A percentile compares a stretch with the other conserved stretches of the same genome.
Conservation (phyloP, 1,140 invertebrate genomes). For the Scaptomyza montana region DNA sequence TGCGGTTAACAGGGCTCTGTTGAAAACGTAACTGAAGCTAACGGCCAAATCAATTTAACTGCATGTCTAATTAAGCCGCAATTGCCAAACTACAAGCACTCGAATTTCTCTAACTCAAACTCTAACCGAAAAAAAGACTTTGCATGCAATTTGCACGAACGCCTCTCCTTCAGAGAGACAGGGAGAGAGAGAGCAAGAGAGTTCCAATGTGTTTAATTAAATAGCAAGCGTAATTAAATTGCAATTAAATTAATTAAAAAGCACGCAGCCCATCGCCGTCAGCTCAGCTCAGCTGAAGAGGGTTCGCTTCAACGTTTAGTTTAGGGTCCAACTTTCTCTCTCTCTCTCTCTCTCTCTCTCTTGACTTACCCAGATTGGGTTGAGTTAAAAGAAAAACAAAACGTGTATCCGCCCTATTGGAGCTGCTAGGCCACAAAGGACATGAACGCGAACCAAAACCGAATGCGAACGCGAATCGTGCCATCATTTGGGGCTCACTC, state of each 20-base stretch:
- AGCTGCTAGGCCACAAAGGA: slow-evolving; percentile 16
- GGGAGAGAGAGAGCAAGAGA: too few relatives aligned
- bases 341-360: background rate
- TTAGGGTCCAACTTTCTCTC: slow-evolving; percentile 32
- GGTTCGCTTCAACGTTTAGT: slow-evolving; percentile 45
- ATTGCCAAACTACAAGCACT: slow-evolving; percentile 59
- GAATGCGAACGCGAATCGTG: background rate
- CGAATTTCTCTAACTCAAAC: slow-evolving; percentile 4
- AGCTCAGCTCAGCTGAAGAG: slow-evolving; percentile 14
- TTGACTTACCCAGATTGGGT: background rate
- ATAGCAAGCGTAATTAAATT: slow-evolving; percentile 83
- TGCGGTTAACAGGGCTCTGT: background rate
- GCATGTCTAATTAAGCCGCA: slow-evolving; percentile 66
- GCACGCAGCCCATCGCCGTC: slow-evolving; percentile 49
- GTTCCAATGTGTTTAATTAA: slow-evolving; percentile 82
- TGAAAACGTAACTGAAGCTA: slow-evolving; percentile 16
- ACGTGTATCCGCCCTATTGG: slow-evolving; percentile 23
- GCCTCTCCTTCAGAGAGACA: too few relatives aligned
- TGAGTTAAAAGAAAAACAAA: slow-evolving; percentile 39
- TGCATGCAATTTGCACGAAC: slow-evolving; percentile 50
- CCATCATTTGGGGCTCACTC: background rate
- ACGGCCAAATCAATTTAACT: slow-evolving; percentile 72
- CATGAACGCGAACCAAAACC: slow-evolving; percentile 16
- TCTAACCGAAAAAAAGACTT: slow-evolving; percentile 37
- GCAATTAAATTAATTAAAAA: slow-evolving; percentile 83